phyloP scores from a whole-genome alignment of 2,797 vertebrate species.

The Aselliscus stoliczkanus region DNA sequence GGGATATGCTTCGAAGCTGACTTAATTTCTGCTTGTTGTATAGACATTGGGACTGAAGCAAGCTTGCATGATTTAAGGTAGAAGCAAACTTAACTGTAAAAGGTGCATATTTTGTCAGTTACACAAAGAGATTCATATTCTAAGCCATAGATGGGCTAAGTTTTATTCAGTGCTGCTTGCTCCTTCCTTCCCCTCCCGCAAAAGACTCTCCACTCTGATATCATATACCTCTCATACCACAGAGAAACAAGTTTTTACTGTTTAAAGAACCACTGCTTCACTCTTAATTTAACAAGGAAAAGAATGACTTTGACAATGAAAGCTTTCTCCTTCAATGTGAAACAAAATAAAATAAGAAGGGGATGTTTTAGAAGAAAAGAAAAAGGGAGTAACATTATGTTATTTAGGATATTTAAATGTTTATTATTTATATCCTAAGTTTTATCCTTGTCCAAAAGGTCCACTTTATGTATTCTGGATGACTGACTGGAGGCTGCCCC shows the following conservation, averaged over 20 bases:
- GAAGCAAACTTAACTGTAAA: neutral
- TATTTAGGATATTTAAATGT: neutral
- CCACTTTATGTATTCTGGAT: neutral
- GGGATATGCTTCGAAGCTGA: neutral
- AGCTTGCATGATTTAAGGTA: neutral
- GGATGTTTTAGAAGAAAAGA: too few relatives aligned
- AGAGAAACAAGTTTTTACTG: neutral
- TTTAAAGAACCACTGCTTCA: neutral
- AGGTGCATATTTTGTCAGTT: neutral
- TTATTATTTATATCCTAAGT: neutral
- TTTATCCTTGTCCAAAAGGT: neutral
- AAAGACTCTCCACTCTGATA: neutral
- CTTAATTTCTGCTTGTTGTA: neutral
- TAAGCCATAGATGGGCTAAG: neutral
- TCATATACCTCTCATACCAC: neutral
- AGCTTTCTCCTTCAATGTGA: conserved; percentile 33
- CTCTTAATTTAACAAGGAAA: neutral
- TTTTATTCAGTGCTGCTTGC: neutral
- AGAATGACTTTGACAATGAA: conserved; percentile 70
- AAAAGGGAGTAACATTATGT: neutral
- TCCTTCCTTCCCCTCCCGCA: accelerated
- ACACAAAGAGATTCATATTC: neutral
- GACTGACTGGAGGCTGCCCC: neutral
- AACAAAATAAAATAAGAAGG: neutral
- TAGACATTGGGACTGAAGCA: neutral